Percentiles rank a stretch among this genome's conserved stretches.
Evolutionary conservation across 2,113 vertebrate species (phyloP).

Genomic region (Sminthopsis crassicaudata): DNA sequence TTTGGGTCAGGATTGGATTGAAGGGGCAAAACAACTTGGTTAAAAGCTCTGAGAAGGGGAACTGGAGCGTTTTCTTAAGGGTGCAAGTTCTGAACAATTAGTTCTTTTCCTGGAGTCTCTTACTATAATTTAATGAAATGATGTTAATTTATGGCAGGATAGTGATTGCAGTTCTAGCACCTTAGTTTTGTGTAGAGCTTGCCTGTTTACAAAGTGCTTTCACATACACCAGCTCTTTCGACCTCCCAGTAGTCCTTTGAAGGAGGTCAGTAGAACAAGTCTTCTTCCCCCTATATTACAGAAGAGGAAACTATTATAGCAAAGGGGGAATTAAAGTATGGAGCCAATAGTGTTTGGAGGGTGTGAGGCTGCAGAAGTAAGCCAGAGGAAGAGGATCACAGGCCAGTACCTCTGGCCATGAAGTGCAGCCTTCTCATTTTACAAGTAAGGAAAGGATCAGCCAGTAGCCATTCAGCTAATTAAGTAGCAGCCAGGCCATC

Average conservation of each 20-base stretch:
- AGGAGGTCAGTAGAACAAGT: neutral
- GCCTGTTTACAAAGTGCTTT: neutral
- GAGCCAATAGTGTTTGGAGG: neutral
- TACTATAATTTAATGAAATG: neutral
- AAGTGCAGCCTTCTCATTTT: neutral
- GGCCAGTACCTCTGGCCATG: neutral
- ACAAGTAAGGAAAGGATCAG: neutral
- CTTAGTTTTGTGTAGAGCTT: neutral
- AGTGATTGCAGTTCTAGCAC: neutral
- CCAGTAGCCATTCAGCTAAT: neutral
- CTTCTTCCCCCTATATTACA: neutral
- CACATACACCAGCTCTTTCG: neutral
- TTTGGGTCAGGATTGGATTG: accelerated
- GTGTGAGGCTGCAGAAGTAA: neutral
- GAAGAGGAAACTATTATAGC: neutral
- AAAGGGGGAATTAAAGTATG: neutral
- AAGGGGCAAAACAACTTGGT: neutral
- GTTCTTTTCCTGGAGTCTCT: neutral
- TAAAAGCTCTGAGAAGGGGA: neutral
- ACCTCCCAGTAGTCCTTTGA: neutral
- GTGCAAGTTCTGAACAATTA: neutral
- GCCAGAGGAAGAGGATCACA: neutral
- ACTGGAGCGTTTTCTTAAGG: neutral
- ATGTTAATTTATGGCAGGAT: neutral
- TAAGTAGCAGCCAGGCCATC: neutral